Evolutionary conservation across 2,888 invertebrate genomes (phyloP).

Genomic region (Lasioglossum morio): DNA sequence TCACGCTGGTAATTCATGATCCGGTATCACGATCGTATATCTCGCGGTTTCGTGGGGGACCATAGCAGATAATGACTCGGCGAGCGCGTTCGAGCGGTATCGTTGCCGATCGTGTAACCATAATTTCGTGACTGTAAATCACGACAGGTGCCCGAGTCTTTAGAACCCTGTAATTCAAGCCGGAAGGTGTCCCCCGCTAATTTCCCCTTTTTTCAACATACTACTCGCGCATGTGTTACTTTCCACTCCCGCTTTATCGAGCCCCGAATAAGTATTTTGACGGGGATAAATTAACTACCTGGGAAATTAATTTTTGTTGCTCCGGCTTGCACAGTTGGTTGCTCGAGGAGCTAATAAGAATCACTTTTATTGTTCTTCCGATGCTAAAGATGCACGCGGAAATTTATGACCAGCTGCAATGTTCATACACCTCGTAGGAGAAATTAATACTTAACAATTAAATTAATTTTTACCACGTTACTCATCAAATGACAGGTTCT

Average conservation of each 20-base stretch:
- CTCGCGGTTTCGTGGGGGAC: slow-evolving; percentile 67
- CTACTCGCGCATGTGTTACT: slow-evolving; percentile 48
- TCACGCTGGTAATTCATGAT: slow-evolving; percentile 46
- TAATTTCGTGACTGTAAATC: slow-evolving; percentile 75
- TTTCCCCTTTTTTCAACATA: slow-evolving; percentile 28
- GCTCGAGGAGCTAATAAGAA: neutral
- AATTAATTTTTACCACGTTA: too few relatives aligned
- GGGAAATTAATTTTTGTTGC: neutral
- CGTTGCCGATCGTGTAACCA: slow-evolving; percentile 72
- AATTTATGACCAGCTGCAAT: neutral
- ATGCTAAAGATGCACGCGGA: neutral
- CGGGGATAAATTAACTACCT: neutral
- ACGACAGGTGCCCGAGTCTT: slow-evolving; percentile 73
- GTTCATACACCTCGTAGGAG: neutral
- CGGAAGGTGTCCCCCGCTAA: slow-evolving; percentile 57
- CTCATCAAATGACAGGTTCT: too few relatives aligned
- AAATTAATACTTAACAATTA: neutral
- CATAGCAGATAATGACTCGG: slow-evolving; percentile 62
- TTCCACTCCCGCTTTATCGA: neutral
- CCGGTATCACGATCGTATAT: slow-evolving; percentile 69
- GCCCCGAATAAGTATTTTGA: neutral
- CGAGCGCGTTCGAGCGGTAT: slow-evolving; percentile 57
- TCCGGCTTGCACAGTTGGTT: neutral
- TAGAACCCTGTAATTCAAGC: slow-evolving; percentile 71
- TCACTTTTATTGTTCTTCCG: neutral